Conservation (phyloP, 2,888 invertebrate species). For the Platycheirus albimanus region DNA sequence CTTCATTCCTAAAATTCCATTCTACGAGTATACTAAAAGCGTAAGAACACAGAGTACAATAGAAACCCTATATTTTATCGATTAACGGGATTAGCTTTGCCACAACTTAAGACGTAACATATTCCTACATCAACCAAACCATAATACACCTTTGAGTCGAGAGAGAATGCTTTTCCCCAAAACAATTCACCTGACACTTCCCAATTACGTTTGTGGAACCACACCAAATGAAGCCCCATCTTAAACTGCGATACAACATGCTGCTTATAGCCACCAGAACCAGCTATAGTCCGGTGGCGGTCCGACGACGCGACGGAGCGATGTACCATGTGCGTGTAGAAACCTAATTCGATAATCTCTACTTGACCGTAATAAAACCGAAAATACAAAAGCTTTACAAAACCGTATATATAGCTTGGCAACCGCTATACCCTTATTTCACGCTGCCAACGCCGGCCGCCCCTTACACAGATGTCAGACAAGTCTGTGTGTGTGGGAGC, state of each 20-base stretch:
- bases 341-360: conserved; percentile 73
- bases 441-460: background rate
- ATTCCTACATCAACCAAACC: background rate
- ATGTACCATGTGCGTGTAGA: conserved; percentile 51
- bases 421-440: background rate
- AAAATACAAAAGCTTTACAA: conserved; percentile 47
- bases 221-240: conserved; percentile 6
- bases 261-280: background rate
- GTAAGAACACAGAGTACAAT: no score
- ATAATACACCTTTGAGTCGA: background rate
- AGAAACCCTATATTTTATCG: conserved; percentile 14
- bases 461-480: background rate
- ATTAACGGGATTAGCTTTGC: conserved; percentile 20
- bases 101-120: background rate
- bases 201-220: background rate
- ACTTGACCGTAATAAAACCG: conserved; percentile 72
- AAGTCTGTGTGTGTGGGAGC: conserved; percentile 4
- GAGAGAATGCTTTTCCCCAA: background rate
- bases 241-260: conserved; percentile 5
- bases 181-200: background rate
- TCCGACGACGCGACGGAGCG: no score
- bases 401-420: background rate
- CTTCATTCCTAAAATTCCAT: no score
- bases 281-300: background rate
- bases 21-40: no score